Conservation (phyloP, 2,797 vertebrate species). For the Hybognathus amarus region DNA sequence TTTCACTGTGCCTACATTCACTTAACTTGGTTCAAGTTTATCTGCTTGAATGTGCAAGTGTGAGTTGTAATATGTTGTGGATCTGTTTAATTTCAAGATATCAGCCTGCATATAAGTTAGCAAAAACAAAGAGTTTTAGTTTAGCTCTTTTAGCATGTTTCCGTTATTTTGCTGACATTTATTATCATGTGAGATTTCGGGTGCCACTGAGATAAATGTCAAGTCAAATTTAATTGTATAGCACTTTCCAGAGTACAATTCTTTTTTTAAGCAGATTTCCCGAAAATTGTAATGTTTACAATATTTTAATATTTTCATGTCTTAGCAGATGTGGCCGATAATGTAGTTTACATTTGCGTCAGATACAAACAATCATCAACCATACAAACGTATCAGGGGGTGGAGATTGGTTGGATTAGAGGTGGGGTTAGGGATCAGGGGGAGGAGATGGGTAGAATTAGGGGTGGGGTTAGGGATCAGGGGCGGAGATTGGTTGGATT, state of each 20-base stretch:
- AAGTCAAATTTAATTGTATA: not conserved
- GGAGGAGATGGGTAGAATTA: too few species aligned
- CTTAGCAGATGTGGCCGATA: not conserved
- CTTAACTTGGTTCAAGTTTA: not conserved
- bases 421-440: too few species aligned
- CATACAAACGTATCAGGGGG: too few species aligned
- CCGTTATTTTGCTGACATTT: not conserved
- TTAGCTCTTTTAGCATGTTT: not conserved
- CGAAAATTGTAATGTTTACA: not conserved
- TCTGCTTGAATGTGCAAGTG: not conserved
- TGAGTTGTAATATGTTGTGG: not conserved
- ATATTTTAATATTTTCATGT: not conserved
- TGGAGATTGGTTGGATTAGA: too few species aligned
- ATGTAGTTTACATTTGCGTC: not conserved
- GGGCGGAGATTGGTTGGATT: too few species aligned
- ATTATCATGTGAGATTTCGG: not conserved
- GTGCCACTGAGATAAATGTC: not conserved
- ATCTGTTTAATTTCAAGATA: not conserved
- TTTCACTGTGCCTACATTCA: not conserved
- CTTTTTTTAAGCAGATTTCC: not conserved
- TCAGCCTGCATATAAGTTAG: not conserved
- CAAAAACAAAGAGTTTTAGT: not conserved
- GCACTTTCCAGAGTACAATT: not conserved
- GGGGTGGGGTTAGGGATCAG: too few species aligned
- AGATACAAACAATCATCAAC: too few species aligned